Conservation (phyloP, 1,140 invertebrate species). For the Mizuhopecten yessoensis region DNA sequence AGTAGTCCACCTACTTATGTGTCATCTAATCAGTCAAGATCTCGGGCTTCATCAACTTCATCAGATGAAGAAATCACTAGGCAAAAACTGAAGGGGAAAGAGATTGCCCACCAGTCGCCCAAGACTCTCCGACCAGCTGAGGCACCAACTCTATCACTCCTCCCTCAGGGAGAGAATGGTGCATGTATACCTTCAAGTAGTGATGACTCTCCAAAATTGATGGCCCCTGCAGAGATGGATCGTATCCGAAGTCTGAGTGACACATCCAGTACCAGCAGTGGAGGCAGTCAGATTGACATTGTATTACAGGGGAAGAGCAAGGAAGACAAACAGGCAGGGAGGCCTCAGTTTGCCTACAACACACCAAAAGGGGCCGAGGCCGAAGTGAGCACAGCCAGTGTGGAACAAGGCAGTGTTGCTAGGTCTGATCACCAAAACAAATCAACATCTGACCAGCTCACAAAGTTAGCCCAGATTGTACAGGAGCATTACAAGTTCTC, state of each 20-base stretch:
- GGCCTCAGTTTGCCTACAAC: conserved; percentile 64
- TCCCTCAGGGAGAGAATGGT: conserved; percentile 62
- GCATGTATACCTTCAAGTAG: conserved; percentile 40
- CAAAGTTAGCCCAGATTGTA: conserved; percentile 79
- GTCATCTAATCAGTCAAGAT: conserved; percentile 45
- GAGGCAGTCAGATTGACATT: conserved; percentile 49
- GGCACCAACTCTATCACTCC: conserved; percentile 74
- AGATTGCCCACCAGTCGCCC: conserved; percentile 71
- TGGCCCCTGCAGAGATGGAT: conserved; percentile 71
- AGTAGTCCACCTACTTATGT: conserved; percentile 66
- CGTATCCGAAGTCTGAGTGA: conserved; percentile 62
- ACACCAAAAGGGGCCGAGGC: conserved; percentile 60
- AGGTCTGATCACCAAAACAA: not conserved
- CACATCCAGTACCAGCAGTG: conserved; percentile 57
- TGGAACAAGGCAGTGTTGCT: conserved; percentile 49
- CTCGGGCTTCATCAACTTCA: conserved; percentile 51
- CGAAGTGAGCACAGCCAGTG: conserved; percentile 55
- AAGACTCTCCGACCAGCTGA: conserved; percentile 76
- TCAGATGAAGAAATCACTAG: conserved; percentile 63
- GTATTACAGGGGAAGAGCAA: conserved; percentile 5
- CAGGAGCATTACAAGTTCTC: conserved; percentile 77
- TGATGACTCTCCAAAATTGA: conserved; percentile 67
- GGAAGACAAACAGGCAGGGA: conserved; percentile 52
- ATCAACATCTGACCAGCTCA: conserved; percentile 75
- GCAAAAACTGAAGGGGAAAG: conserved; percentile 61